Base-by-base conservation (phyloP, 2,888 invertebrate species). In the Xestobium rufovillosum region DNA sequence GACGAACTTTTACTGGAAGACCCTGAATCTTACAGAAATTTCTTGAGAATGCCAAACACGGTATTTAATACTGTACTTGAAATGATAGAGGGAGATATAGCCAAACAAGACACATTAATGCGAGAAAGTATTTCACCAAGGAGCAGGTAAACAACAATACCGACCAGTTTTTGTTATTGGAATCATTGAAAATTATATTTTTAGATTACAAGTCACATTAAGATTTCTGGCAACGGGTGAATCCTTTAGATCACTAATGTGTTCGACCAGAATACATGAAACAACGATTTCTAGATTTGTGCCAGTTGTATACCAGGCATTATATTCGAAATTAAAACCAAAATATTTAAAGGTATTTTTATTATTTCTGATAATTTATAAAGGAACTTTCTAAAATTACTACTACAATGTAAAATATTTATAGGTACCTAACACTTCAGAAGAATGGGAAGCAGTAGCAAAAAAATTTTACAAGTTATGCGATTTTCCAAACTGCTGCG, bases 41-140 rank as follows among this genome's bases (percentile, higher is more conserved):
- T 26, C 13, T 26, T 9, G 9, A 3, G 26, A 26, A 4, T 26
- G 13, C 11, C 11, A 13, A 26, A 26, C 13, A 2, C 2, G 4
- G 12, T 26, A 4, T 26, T 26, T 26, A 26, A 26, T 26, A 3
- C 11, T 13, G 11, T 26, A 26, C 26, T 26, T 3, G 26, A 3
- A 2, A 13, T 26, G 9, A 26, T 26, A 26, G 26, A 26, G n/a
- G n/a, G n/a, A n/a, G n/a, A n/a, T n/a, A n/a, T n/a, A n/a, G n/a
- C n/a, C n/a, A n/a, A n/a, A n/a, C 26, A 36, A 36, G 29, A 36
- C 11, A 36, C 36, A 14, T 10, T 15, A 9, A 14, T 30, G 28
- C 36, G 36, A 3, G 15, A 36, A 12, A 15, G 36, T 29, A 16
- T 36, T 9, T 15, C 15, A 15, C 11, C 17, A 6, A 26, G 17